These are phyloP conservation scores for Drosophila fulvimacula DNA, from an alignment of 2,888 invertebrate genomes.

Conservation along the genomic window DNA sequence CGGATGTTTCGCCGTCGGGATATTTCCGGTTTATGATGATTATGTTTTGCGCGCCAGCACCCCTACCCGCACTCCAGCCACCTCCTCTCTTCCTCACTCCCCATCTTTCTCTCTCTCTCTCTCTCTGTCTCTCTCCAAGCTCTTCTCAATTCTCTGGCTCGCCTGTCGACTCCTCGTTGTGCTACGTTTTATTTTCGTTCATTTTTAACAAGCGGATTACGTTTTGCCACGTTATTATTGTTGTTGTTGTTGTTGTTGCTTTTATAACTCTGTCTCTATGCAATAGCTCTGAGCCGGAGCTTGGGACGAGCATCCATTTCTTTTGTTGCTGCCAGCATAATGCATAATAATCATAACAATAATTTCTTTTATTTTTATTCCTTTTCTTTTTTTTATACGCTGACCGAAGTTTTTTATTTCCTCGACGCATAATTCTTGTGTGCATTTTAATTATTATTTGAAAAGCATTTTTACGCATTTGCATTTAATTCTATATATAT, in stretches of 20 bases:
- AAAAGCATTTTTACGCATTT: slow-evolving; percentile 54
- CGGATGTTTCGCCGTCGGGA: slow-evolving; percentile 81
- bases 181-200: slow-evolving; percentile 68
- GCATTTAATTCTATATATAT: slow-evolving; percentile 22
- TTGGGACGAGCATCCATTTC: slow-evolving; percentile 53
- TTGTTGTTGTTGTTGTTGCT: slow-evolving; percentile 33
- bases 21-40: slow-evolving; percentile 82
- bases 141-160: neutral
- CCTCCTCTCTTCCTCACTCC: neutral
- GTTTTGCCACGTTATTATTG: slow-evolving; percentile 46
- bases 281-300: slow-evolving; percentile 59
- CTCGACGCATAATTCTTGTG: slow-evolving; percentile 53
- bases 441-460: slow-evolving; percentile 69
- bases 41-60: slow-evolving; percentile 68
- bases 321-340: slow-evolving; percentile 61
- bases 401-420: slow-evolving; percentile 36
- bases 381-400: slow-evolving; percentile 45
- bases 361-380: slow-evolving; percentile 72
- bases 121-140: neutral
- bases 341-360: slow-evolving; percentile 73
- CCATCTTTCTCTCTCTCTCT: neutral
- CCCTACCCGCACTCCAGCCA: slow-evolving; percentile 22
- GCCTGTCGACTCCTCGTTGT: slow-evolving; percentile 30
- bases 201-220: slow-evolving; percentile 78
- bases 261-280: slow-evolving; percentile 58